Percentiles rank a stretch among this genome's conserved stretches.
These are phyloP conservation scores for Aramus guarauna DNA, from an alignment of 2,113 vertebrate genomes.

Conservation along the genomic window DNA sequence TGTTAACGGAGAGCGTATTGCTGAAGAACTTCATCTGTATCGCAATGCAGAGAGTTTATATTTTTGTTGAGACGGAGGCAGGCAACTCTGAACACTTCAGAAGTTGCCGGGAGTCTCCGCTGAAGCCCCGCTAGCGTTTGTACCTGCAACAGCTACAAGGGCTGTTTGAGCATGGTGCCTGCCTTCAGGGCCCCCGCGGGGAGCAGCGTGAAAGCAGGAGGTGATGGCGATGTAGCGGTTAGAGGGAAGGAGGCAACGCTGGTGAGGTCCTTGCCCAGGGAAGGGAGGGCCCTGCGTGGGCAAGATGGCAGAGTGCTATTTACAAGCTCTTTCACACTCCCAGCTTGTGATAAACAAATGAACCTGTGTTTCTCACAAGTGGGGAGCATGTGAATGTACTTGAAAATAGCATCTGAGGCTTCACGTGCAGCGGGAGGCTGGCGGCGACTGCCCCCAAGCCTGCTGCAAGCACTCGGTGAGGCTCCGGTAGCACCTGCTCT, in stretches of 20 bases:
- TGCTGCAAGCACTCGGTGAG: background rate
- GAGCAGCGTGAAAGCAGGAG: background rate
- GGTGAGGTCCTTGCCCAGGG: background rate
- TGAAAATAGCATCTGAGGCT: background rate
- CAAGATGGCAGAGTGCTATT: background rate
- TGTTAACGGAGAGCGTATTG: rapidly evolving
- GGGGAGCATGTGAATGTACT: background rate
- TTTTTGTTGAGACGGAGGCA: background rate
- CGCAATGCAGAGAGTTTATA: rapidly evolving
- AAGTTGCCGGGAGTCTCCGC: background rate
- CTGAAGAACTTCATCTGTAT: background rate
- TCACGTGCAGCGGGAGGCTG: background rate
- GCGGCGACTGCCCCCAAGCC: background rate
- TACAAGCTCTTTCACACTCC: background rate
- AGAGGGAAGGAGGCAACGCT: background rate
- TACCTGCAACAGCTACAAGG: background rate
- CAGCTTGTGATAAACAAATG: background rate
- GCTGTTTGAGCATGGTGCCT: background rate
- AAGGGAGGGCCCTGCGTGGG: background rate
- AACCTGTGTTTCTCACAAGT: background rate
- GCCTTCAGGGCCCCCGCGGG: background rate
- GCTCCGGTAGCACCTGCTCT: background rate
- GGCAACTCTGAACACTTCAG: background rate
- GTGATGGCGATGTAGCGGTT: background rate
- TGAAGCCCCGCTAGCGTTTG: background rate